Evolutionary conservation across 2,888 invertebrate genomes (phyloP).

Genomic region (Allolobophora icterica): DNA sequence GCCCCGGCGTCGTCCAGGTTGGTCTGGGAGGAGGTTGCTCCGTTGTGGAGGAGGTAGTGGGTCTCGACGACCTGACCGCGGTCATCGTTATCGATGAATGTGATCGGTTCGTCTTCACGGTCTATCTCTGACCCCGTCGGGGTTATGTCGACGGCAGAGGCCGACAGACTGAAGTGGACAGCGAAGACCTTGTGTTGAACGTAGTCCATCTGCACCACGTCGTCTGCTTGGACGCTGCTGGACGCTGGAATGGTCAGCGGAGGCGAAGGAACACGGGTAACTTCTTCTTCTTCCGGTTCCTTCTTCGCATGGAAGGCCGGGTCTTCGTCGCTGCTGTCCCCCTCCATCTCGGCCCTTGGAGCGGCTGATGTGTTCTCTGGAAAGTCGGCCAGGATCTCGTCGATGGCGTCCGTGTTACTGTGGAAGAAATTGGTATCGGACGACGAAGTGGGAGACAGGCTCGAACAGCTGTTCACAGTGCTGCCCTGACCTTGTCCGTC

Average conservation of each 20-base stretch:
- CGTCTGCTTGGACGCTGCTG: background rate
- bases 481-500: background rate
- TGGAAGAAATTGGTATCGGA: constrained; percentile 21
- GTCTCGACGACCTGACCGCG: background rate
- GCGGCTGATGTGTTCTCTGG: constrained; percentile 19
- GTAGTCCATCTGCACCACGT: background rate
- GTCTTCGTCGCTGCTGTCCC: constrained; percentile 24
- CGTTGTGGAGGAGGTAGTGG: background rate
- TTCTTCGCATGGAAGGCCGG: background rate
- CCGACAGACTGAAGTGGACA: constrained; percentile 18
- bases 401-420: constrained; percentile 3
- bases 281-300: background rate
- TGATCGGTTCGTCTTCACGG: background rate
- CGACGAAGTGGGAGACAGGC: constrained; percentile 1
- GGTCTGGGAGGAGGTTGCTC: background rate
- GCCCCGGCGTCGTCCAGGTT: background rate
- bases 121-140: constrained; percentile 2
- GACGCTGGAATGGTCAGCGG: background rate
- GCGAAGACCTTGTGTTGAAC: constrained; percentile 18
- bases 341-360: constrained; percentile 23
- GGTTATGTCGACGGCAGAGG: background rate
- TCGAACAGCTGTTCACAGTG: constrained; percentile 1
- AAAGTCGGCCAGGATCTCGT: constrained; percentile 23
- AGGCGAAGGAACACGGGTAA: background rate
- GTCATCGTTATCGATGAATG: background rate